Evolutionary conservation across 2,888 invertebrate genomes (phyloP), one percentile per base, ranked within the genome.

Genomic region (Phymatocera aterrima): DNA sequence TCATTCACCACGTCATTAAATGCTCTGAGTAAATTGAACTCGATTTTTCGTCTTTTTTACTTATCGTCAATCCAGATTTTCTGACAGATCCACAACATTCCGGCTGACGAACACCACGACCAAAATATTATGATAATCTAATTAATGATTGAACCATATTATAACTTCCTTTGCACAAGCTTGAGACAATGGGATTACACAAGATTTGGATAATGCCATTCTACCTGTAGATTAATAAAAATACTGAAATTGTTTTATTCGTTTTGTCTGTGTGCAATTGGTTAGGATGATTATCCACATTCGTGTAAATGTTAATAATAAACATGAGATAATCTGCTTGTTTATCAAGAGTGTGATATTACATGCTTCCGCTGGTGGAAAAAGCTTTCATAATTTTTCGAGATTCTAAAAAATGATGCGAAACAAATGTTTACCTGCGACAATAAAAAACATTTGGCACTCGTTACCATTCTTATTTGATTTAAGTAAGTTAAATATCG

Each of bases 71-170:
- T 4, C 12, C 21, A 24, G 34, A 72, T 43, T 51, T 72, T 72
- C n/a, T 72, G 72, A 72, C 72, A 72, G 72, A 21, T 72, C 72
- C 34, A 34, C 10, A 46, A 8, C 51, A 51, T 72, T 18, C 51
- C 34, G 18, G 3, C n/a, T n/a, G 48, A 24, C 8, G 34, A 51
- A 48, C 28, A 34, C n/a, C 37, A 31, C 4, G 10, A 18, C n/a
- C 8, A 6, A 34, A 21, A 31, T n/a, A 64, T 4, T 28, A 57
- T 34, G 37, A 18, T 1, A 18, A 37, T 2, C 18, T 10, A 0
- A 18, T 8, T 61, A 8, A 61, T 34, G 8, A 1, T 61, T 10
- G 18, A 6, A 61, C 34, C 37, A 8, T 34, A 15, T 12, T 57
- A 28, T 57, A 28, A 15, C 28, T 57, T 28, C 28, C 24, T 28